phyloP scores from a whole-genome alignment of 2,113 vertebrate genomes.

The Rhabdornis inornatus region DNA sequence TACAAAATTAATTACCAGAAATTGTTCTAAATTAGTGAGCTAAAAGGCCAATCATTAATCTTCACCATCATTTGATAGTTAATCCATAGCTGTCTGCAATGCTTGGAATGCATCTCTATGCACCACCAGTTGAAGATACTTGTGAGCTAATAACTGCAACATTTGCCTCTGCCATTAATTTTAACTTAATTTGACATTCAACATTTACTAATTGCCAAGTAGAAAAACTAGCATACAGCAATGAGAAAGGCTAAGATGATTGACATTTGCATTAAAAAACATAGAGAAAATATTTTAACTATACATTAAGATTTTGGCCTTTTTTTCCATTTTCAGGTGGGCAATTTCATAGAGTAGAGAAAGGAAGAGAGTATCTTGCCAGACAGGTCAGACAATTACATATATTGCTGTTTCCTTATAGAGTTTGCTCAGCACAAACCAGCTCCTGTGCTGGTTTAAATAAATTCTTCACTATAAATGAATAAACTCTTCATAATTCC shows the following conservation, averaged over 20 bases:
- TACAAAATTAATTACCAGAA: conserved; percentile 96
- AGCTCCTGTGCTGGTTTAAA: background rate
- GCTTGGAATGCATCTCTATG: conserved; percentile 77
- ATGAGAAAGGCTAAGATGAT: conserved; percentile 31
- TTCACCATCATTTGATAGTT: conserved; percentile 88
- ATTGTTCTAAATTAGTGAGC: conserved; percentile 96
- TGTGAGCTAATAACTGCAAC: conserved; percentile 73
- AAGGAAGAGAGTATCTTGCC: background rate
- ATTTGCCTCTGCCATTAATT: conserved; percentile 77
- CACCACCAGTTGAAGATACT: conserved; percentile 73
- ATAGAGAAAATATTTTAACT: background rate
- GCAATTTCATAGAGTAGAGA: background rate
- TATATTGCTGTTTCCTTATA: background rate
- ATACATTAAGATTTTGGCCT: background rate
- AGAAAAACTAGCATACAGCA: conserved; percentile 55
- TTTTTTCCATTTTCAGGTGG: background rate
- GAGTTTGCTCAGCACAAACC: background rate
- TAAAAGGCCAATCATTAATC: conserved; percentile 94
- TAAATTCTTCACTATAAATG: background rate
- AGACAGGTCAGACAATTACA: background rate
- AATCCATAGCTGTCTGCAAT: conserved; percentile 89
- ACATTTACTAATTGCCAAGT: conserved; percentile 78
- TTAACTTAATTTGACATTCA: conserved; percentile 82
- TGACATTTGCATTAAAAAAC: conserved; percentile 21
- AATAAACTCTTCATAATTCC: conserved; percentile 2